Evolutionary conservation across 2,797 vertebrate species (phyloP).

Genomic region (Alectoris magna): DNA sequence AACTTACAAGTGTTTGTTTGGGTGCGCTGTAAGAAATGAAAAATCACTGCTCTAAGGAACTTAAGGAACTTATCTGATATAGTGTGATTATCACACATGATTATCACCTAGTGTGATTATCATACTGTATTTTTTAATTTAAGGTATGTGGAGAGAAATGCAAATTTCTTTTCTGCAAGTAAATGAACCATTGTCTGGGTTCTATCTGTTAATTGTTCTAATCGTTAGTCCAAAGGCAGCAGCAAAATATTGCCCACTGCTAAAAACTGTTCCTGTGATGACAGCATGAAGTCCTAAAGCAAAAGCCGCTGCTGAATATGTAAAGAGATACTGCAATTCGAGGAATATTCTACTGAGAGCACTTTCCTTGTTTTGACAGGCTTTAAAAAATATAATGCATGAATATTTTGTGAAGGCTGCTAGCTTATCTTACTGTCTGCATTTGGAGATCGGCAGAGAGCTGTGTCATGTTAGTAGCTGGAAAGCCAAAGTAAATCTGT

Average conservation of each 20-base stretch:
- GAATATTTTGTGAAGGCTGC: background rate
- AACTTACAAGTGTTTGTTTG: conserved; percentile 11
- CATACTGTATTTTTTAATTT: background rate
- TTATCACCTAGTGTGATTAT: background rate
- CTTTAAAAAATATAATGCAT: background rate
- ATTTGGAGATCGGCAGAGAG: background rate
- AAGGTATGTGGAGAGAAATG: conserved; percentile 1
- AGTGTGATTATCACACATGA: background rate
- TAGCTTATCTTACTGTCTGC: background rate
- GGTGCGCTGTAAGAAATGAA: conserved; percentile 10
- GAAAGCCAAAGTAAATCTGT: background rate
- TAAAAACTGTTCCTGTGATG: conserved; percentile 4
- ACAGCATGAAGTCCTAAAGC: background rate
- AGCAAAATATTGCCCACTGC: conserved; percentile 26
- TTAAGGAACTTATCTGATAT: background rate
- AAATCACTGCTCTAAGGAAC: background rate
- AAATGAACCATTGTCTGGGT: conserved; percentile 12
- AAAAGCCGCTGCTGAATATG: background rate
- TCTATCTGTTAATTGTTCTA: conserved; percentile 31
- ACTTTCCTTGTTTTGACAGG: background rate
- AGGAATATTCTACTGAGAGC: background rate
- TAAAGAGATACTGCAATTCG: background rate
- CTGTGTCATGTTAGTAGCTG: background rate
- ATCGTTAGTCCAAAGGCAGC: conserved; percentile 21
- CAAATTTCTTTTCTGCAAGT: background rate